These are phyloP conservation scores for Mus spicilegus DNA, from an alignment of 2,113 vertebrate species.

Conservation along the genomic window DNA sequence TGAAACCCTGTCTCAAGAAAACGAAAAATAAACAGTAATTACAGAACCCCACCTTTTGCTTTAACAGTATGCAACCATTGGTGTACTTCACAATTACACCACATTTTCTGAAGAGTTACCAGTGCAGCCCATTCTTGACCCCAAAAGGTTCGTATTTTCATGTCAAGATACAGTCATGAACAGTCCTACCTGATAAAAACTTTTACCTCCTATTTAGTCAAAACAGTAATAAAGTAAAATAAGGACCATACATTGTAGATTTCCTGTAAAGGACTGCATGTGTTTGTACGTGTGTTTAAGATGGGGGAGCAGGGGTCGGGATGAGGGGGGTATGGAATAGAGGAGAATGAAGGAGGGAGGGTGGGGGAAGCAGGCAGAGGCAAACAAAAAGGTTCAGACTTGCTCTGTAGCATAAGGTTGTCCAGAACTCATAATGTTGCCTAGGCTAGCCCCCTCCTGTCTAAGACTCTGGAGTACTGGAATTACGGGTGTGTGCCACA, in stretches of 20 bases:
- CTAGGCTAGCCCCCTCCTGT: not conserved
- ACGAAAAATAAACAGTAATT: not conserved
- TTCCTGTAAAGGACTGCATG: not conserved
- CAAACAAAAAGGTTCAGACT: not conserved
- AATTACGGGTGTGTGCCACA: not conserved
- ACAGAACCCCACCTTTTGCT: not conserved
- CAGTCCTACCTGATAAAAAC: not conserved
- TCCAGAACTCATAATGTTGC: not conserved
- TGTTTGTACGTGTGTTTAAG: not conserved
- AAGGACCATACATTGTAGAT: not conserved
- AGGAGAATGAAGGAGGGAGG: too few species aligned
- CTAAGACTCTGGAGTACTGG: not conserved
- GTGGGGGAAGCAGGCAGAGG: not conserved
- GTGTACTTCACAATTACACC: not conserved
- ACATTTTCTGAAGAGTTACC: not conserved
- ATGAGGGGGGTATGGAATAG: too few species aligned
- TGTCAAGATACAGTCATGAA: not conserved
- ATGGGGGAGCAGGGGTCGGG: fast-evolving
- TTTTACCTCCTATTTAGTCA: not conserved
- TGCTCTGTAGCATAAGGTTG: not conserved
- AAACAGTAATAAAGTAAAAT: conserved; percentile 9
- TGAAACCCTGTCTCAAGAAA: not conserved
- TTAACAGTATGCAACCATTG: not conserved
- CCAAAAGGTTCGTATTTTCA: not conserved
- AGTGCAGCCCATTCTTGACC: not conserved